Base-by-base conservation (phyloP, 2,888 invertebrate genomes). In the Amorpha juglandis region DNA sequence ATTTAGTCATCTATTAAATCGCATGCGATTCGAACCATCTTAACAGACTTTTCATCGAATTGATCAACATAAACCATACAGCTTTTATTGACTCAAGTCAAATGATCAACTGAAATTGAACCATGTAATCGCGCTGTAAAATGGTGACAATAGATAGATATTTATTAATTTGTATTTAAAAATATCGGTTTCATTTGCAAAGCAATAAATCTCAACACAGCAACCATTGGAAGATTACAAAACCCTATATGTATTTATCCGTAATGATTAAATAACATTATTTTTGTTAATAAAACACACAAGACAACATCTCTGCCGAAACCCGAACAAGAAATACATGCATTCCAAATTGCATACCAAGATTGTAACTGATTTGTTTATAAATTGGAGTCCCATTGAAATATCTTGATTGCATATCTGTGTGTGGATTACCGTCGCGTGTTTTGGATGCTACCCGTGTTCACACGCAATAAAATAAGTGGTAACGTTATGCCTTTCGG, bases 401-500 rank as follows among this genome's bases (percentile, higher is more conserved):
- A 42, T 38, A 19, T 38, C 19, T 16, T 42, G 19, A 58, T 58
- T 58, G 11, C 58, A 19, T 12, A 58, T 58, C 38, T 58, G 69
- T 74, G 76, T 76, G 83, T 84, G 85, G 84, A 84, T 86, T 83
- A 84, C 77, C 14, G 72, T 86, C 76, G 88, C 88, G 87, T 88
- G 88, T 75, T 72, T 66, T 55, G 67, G 63, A 74, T 68, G 90
- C 90, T 90, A 89, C 90, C 78, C 81, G 89, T 90, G 83, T 89
- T 89, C 69, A 79, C 89, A 89, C 88, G 89, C 89, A 76, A 66
- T 52, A 52, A 47, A 64, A 64, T 35, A 47, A 63, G 16, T 27
- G 52, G 62, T 53, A 47, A 66, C 51, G 45, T 45, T 63, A 66
- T 66, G 66, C 63, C 66, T 66, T 66, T 63, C 52, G 62, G 66